Percentiles rank a stretch among this genome's conserved stretches.
Conservation (phyloP, 2,888 invertebrate species). For the Apodemia duryi region DNA sequence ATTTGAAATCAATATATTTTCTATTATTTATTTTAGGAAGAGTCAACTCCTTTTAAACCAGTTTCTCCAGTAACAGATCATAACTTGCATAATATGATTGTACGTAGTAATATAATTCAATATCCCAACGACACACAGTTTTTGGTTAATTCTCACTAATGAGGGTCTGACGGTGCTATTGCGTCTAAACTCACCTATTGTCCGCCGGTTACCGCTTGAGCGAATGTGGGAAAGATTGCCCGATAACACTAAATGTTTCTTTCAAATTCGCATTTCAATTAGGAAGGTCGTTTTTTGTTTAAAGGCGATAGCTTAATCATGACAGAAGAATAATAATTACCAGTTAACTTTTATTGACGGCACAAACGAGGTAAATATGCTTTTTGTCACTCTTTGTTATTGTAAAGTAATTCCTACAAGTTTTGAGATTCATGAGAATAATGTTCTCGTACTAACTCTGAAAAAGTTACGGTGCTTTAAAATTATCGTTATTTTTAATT, state of each 20-base stretch:
- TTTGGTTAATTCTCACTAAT: background rate
- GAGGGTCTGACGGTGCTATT: background rate
- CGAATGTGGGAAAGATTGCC: slow-evolving; percentile 4
- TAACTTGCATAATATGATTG: too few species aligned
- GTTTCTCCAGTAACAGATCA: too few species aligned
- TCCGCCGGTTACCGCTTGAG: background rate
- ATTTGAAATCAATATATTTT: too few species aligned
- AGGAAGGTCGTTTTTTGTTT: slow-evolving; percentile 13
- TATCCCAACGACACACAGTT: background rate
- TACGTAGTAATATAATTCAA: too few species aligned
- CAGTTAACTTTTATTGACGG: background rate
- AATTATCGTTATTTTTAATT: too few species aligned
- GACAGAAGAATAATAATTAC: background rate
- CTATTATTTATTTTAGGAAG: too few species aligned
- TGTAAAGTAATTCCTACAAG: background rate
- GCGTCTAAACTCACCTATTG: slow-evolving; percentile 2
- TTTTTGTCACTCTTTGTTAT: background rate
- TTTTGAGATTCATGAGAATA: too few species aligned
- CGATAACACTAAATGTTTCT: background rate
- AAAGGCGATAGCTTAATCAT: slow-evolving; percentile 1
- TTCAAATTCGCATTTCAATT: slow-evolving; percentile 13
- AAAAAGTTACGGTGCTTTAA: too few species aligned
- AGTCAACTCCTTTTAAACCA: too few species aligned
- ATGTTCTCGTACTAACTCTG: too few species aligned
- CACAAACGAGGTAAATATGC: background rate